Evolutionary conservation across 2,113 vertebrate species (phyloP), one percentile per base, ranked within the genome.

Genomic region (Connochaetes taurinus): DNA sequence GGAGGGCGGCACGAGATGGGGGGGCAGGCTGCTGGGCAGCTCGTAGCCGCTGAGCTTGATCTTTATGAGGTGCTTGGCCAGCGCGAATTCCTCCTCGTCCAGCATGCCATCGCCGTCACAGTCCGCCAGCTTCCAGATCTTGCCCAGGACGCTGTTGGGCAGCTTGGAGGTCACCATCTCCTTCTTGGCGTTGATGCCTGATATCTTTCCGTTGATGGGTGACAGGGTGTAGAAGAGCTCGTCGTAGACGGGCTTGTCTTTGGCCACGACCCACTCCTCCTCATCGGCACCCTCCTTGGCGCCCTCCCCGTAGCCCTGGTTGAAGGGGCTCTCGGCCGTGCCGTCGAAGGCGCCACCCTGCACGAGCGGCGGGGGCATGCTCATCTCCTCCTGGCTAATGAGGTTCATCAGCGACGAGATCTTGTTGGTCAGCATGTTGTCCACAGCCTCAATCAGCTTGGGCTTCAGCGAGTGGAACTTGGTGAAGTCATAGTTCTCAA

Each of bases 61-160:
- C 98, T 99, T 99, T 98, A 99, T 99, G 78, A 99, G 99, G 95
- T 99, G 99, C 98, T 99, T 99, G 15, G 99, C 99, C 87, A 99
- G 98, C 0, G 99, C 99, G 19, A 99, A 99, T 98, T 99, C 99
- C 97, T 99, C 99, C 91, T 99, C 99, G 7, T 99, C 99, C 98
- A 99, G 98, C 99, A 99, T 99, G 93, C 99, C 99, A 19, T 99
- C 99, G 0, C 97, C 98, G 98, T 99, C 99, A 95, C 99, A 99
- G 99, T 99, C 99, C 1, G 99, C 99, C 98, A 99, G 99, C 98
- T 99, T 99, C 99, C 99, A 99, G 99, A 99, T 99, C 99, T 99
- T 99, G 62, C 99, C 99, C 82, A 99, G 98, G 78, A 99, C 99
- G 0, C 99, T 99, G 96, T 99, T 99, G 98, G 99, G 99, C 96